Evolutionary conservation across 2,888 invertebrate species (phyloP).

Genomic region (Pantelozetes paolii): DNA sequence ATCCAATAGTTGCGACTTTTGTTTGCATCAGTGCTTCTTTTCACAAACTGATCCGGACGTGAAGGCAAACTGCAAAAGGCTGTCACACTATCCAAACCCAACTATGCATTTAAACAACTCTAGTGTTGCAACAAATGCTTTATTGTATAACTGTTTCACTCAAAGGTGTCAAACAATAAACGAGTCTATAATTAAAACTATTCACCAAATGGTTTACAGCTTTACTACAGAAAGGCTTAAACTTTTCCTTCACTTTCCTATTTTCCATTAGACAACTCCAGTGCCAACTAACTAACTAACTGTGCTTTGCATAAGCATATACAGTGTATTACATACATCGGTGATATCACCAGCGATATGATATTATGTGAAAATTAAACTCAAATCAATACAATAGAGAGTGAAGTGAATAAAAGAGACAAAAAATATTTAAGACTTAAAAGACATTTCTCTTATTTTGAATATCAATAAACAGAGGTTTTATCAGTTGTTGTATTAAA

Average conservation of each 20-base stretch:
- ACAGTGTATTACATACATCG: too few relatives aligned
- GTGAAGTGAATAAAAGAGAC: not conserved
- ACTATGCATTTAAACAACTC: constrained; percentile 1
- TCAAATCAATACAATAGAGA: constrained; percentile 23
- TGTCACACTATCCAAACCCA: constrained; percentile 22
- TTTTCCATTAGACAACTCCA: constrained; percentile 40
- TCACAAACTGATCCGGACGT: constrained; percentile 34
- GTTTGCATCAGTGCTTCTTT: constrained; percentile 33
- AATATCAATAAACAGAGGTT: not conserved
- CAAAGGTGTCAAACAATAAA: constrained; percentile 34
- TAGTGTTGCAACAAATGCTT: constrained; percentile 2
- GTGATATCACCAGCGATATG: not conserved
- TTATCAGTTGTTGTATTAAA: not conserved
- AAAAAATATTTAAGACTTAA: not conserved
- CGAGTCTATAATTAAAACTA: constrained; percentile 30
- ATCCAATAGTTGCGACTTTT: constrained; percentile 25
- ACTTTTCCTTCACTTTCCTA: constrained; percentile 39
- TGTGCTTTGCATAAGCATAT: not conserved
- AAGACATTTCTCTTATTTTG: not conserved
- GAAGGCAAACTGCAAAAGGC: constrained; percentile 29
- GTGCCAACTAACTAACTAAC: constrained; percentile 19
- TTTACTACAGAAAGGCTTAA: constrained; percentile 4
- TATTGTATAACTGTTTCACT: constrained; percentile 16
- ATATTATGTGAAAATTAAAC: constrained; percentile 12
- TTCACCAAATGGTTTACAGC: not conserved